Conservation (phyloP, 2,797 vertebrate species). For the Iguana delicatissima region DNA sequence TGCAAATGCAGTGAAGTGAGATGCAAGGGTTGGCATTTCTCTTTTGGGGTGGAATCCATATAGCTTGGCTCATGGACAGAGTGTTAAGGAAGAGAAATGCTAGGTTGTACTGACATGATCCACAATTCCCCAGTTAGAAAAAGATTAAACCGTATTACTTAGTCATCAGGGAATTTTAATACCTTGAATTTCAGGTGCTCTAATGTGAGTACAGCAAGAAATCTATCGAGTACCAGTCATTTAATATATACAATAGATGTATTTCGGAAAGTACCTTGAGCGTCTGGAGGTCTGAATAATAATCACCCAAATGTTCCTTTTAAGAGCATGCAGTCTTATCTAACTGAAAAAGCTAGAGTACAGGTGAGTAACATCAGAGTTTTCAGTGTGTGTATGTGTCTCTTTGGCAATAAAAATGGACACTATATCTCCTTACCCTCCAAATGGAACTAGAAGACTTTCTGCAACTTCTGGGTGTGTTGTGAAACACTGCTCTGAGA, state of each 20-base stretch:
- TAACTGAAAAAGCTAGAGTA: too few relatives aligned
- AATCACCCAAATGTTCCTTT: neutral
- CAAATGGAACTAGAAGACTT: too few relatives aligned
- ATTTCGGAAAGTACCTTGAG: neutral
- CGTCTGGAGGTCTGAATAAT: neutral
- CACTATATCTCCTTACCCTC: too few relatives aligned
- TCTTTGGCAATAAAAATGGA: too few relatives aligned
- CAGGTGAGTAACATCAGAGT: too few relatives aligned
- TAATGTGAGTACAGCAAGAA: neutral
- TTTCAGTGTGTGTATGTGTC: too few relatives aligned
- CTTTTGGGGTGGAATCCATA: neutral
- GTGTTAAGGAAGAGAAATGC: conserved; percentile 20
- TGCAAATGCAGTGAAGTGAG: conserved; percentile 16
- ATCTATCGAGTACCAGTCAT: neutral
- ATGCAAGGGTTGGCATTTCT: conserved; percentile 26
- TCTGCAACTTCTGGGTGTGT: too few relatives aligned
- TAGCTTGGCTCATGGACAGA: neutral
- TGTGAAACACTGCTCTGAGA: too few relatives aligned
- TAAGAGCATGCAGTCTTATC: too few relatives aligned
- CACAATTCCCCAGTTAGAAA: neutral
- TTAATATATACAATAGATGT: neutral
- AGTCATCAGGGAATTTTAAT: neutral
- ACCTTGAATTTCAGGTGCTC: conserved; percentile 2
- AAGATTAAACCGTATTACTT: neutral
- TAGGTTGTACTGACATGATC: conserved; percentile 14